Evolutionary conservation across 1,140 invertebrate genomes (phyloP).

Genomic region (Phthorimaea operculella): DNA sequence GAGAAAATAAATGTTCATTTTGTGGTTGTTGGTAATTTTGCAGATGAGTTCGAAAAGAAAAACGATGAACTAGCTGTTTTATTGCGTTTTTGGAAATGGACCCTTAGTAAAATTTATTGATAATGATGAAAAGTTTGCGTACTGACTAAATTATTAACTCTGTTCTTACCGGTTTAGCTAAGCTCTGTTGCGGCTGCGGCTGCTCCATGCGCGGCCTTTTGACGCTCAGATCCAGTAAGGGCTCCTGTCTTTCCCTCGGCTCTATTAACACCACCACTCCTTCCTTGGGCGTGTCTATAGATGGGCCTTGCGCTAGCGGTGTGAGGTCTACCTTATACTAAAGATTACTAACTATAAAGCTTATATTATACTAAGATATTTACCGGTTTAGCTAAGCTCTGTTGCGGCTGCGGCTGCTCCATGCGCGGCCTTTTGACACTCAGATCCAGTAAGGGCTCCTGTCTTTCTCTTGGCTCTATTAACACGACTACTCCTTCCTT

Average conservation of each 20-base stretch:
- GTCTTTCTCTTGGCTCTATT: constrained; percentile 57
- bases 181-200: constrained; percentile 21
- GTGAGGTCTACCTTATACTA: too few relatives aligned
- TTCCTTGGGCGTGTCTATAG: constrained; percentile 43
- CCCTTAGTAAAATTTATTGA: too few relatives aligned
- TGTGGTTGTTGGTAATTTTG: too few relatives aligned
- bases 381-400: constrained; percentile 60
- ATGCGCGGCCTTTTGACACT: constrained; percentile 81
- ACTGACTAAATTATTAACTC: too few relatives aligned
- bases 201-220: constrained; percentile 74
- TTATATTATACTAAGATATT: too few relatives aligned
- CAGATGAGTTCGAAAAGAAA: too few relatives aligned
- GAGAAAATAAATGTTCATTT: neutral
- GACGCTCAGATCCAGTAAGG: constrained; percentile 83
- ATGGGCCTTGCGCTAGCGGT: constrained; percentile 70
- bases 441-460: constrained; percentile 78
- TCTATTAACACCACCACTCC: constrained; percentile 75
- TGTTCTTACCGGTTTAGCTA: constrained; percentile 64
- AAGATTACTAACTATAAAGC: too few relatives aligned
- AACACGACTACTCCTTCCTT: constrained; percentile 73
- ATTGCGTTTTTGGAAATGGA: too few relatives aligned
- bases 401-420: constrained; percentile 8
- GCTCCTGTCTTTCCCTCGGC: constrained; percentile 53
- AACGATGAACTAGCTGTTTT: too few relatives aligned
- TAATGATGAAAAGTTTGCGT: too few relatives aligned